Conservation (phyloP, 2,797 vertebrate genomes). For the Chaetodon trifasciatus region DNA sequence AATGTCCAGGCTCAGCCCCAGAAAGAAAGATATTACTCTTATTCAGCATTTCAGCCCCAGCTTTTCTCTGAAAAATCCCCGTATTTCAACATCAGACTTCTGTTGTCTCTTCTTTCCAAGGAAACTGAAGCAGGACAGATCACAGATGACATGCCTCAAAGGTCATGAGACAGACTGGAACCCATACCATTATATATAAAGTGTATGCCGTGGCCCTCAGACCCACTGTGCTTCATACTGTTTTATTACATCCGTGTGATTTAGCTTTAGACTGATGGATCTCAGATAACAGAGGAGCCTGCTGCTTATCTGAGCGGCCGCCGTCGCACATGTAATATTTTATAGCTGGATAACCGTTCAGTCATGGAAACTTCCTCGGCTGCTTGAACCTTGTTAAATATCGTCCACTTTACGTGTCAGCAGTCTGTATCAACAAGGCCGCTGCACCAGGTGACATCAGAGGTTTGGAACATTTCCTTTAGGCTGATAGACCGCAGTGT, state of each 20-base stretch:
- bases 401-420: conserved; percentile 41
- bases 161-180: conserved; percentile 40
- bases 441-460: conserved; percentile 3
- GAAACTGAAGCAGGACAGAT: conserved; percentile 3
- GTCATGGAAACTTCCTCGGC: conserved; percentile 74
- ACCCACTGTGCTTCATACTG: conserved; percentile 18
- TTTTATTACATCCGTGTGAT: conserved; percentile 58
- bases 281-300: conserved; percentile 32
- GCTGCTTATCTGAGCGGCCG: conserved; percentile 21
- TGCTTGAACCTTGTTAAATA: conserved; percentile 54
- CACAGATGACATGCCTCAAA: conserved; percentile 18
- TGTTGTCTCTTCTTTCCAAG: background rate
- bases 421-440: conserved; percentile 59
- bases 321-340: conserved; percentile 34
- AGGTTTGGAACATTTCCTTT: conserved; percentile 40
- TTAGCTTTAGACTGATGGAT: conserved; percentile 40
- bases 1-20: background rate
- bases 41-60: background rate
- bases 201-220: background rate
- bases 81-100: background rate
- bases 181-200: background rate
- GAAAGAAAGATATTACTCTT: background rate
- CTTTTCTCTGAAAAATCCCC: background rate
- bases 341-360: conserved; percentile 49
- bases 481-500: background rate